Evolutionary conservation across 2,797 vertebrate species (phyloP).

Genomic region (Darevskia mixta): DNA sequence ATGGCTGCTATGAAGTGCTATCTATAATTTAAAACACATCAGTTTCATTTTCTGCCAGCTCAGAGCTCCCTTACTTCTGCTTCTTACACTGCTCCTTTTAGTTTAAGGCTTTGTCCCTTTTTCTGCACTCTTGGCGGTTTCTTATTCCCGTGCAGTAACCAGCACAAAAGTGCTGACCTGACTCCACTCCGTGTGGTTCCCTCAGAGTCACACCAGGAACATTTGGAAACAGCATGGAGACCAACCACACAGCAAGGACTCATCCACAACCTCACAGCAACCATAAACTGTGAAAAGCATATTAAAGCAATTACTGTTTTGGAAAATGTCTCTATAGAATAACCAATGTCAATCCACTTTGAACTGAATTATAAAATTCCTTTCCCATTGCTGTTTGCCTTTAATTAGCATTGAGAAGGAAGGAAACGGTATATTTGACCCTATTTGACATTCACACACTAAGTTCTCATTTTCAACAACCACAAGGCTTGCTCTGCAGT

Average conservation of each 20-base stretch:
- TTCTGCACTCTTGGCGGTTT: neutral
- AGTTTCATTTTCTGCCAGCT: neutral
- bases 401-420: neutral
- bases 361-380: neutral
- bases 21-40: neutral
- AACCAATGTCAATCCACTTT: neutral
- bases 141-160: neutral
- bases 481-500: neutral
- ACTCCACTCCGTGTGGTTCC: neutral
- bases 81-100: neutral
- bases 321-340: neutral
- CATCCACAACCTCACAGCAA: neutral
- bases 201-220: neutral
- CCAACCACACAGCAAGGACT: neutral
- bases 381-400: neutral
- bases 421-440: neutral
- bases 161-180: neutral
- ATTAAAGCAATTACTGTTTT: neutral
- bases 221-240: neutral
- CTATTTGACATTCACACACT: neutral
- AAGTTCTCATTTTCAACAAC: neutral
- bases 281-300: neutral
- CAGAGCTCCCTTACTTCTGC: neutral
- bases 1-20: neutral
- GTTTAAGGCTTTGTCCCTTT: neutral